Base-by-base conservation (phyloP, 2,888 invertebrate genomes). In the Oasisia sp. region DNA sequence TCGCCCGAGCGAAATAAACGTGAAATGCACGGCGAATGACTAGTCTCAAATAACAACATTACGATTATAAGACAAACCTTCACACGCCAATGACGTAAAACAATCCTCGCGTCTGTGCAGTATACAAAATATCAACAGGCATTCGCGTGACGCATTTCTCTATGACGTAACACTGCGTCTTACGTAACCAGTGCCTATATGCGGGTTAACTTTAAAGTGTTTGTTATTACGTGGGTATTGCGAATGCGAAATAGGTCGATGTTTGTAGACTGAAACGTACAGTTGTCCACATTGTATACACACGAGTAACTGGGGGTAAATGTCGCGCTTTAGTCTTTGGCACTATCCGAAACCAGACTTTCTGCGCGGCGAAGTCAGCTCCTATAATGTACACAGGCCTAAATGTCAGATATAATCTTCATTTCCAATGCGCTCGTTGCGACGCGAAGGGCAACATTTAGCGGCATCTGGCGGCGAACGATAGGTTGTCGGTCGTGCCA, bases 21-120 rank as follows among this genome's bases (percentile, higher is more conserved):
- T 74, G 74, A 27, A 74, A 74, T n/a, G n/a, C 74, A 74, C 74
- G 74, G 74, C n/a, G 27, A 74, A 27, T 74, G 74, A 74, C 74
- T 74, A 74, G 74, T 74, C 27, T 74, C 27, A 74, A 74, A 74
- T 74, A 74, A 74, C 74, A 74, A 74, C 74, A 74, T 74, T n/a
- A 74, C 27, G 4, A 74, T 74, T 74, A 74, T 11, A 50, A 19
- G 27, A 74, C 74, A 74, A 74, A 74, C 74, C 14, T 74, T 7
- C 14, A 19, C 74, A 74, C 74, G 74, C 27, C 74, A n/a, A n/a
- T 19, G 74, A 74, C 74, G 74, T 74, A 74, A 74, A 74, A 74
- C 74, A 74, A 74, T 19, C 74, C 74, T 74, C 19, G 74, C 27
- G 7, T 74, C 74, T 74, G 74, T 74, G 27, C 27, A 74, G 74